Conservation (phyloP, 1,140 invertebrate genomes). For the Apis cerana region DNA sequence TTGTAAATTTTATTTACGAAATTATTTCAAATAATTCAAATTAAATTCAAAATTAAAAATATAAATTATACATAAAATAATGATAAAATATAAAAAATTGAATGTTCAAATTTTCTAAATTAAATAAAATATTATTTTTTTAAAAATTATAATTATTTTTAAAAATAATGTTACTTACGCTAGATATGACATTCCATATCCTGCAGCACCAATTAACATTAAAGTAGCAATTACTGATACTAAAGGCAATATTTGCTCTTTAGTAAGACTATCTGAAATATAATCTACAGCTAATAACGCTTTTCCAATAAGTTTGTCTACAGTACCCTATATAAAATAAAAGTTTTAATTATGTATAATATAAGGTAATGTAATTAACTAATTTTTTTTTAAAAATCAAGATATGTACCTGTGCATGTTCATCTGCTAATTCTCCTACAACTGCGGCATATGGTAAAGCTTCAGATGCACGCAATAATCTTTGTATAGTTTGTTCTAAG, state of each 20-base stretch:
- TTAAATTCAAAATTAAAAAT: neutral
- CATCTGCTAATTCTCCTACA: slow-evolving; percentile 80
- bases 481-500: slow-evolving; percentile 87
- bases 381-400: neutral
- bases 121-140: neutral
- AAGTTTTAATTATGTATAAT: slow-evolving; percentile 1
- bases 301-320: slow-evolving; percentile 86
- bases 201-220: slow-evolving; percentile 89
- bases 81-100: neutral
- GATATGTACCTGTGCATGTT: slow-evolving; percentile 79
- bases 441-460: slow-evolving; percentile 87
- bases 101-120: neutral
- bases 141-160: too few relatives aligned
- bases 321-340: slow-evolving; percentile 83
- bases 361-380: neutral
- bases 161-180: slow-evolving; percentile 83
- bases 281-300: slow-evolving; percentile 88
- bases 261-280: slow-evolving; percentile 87
- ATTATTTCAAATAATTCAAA: neutral
- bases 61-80: neutral
- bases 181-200: slow-evolving; percentile 94
- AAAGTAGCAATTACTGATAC: slow-evolving; percentile 92
- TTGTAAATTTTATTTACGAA: neutral
- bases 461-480: slow-evolving; percentile 87
- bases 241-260: slow-evolving; percentile 91